A percentile compares a stretch with the other conserved stretches of the same genome.
These are phyloP conservation scores for Parascotia fuliginaria DNA, from an alignment of 2,888 invertebrate species.

Conservation along the genomic window DNA sequence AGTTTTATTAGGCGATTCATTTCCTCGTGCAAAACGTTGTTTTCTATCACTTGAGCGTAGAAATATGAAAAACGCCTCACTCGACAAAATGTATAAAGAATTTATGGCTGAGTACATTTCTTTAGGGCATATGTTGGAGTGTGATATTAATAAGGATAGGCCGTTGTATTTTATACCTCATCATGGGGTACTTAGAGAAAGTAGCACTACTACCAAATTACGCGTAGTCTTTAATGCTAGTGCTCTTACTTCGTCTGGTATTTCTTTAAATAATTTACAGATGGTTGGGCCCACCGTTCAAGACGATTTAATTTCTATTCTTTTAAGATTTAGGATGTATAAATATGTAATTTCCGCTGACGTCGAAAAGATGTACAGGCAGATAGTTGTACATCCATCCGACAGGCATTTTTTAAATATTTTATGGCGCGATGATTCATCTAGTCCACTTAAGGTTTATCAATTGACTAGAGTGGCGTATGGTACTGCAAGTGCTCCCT, in stretches of 20 bases:
- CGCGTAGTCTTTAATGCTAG: conserved; percentile 11
- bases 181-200: conserved; percentile 11
- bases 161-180: conserved; percentile 14
- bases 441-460: background rate
- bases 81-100: conserved; percentile 8
- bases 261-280: conserved; percentile 18
- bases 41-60: background rate
- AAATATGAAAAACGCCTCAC: background rate
- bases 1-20: conserved; percentile 12
- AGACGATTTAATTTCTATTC: conserved; percentile 9
- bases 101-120: conserved; percentile 13
- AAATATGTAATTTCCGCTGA: conserved; percentile 7
- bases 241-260: background rate
- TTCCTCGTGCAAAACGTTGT: background rate
- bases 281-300: conserved; percentile 12
- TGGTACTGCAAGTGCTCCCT: conserved; percentile 4
- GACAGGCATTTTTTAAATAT: conserved; percentile 5
- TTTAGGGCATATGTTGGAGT: conserved; percentile 13
- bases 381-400: background rate
- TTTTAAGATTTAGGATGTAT: conserved; percentile 13
- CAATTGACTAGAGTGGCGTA: conserved; percentile 3
- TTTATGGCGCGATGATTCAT: conserved; percentile 9
- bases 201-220: conserved; percentile 12
- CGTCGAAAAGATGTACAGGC: conserved; percentile 2
- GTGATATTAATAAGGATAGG: background rate